Evolutionary conservation across 1,140 invertebrate species (phyloP).

Genomic region (Cotesia chilonis): DNA sequence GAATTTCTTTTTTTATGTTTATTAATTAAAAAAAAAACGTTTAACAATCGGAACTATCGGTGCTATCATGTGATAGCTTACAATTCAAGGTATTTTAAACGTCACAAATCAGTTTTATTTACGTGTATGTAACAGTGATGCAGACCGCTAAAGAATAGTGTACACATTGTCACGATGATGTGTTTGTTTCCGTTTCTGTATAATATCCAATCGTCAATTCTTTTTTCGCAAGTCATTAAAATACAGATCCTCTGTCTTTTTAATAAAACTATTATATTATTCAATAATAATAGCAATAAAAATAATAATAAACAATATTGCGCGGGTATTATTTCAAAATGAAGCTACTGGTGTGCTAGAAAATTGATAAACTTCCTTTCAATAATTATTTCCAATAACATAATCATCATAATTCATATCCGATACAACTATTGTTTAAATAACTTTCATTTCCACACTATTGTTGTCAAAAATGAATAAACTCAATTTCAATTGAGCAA

Average conservation of each 20-base stretch:
- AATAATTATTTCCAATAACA: background rate
- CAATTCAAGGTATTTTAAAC: too few species aligned
- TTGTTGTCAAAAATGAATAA: background rate
- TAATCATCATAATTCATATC: background rate
- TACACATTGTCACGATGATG: too few species aligned
- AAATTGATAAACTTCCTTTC: background rate
- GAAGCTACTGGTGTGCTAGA: background rate
- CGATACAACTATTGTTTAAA: constrained; percentile 9
- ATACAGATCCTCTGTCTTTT: background rate
- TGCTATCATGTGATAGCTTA: too few species aligned
- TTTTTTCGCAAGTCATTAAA: constrained; percentile 30
- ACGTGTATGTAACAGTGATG: too few species aligned
- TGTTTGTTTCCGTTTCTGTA: background rate
- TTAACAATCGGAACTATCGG: too few species aligned
- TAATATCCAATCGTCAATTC: background rate
- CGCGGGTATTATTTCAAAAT: background rate
- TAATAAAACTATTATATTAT: too few species aligned
- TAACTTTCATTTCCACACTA: constrained; percentile 18
- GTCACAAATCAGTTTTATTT: too few species aligned
- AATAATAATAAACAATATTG: too few species aligned
- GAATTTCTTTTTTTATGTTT: too few species aligned
- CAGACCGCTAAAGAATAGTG: background rate
- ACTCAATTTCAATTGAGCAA: background rate
- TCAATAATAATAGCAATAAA: too few species aligned
- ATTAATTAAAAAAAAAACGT: too few species aligned